phyloP scores from a whole-genome alignment of 2,888 invertebrate genomes.

The Sicus ferrugineus region DNA sequence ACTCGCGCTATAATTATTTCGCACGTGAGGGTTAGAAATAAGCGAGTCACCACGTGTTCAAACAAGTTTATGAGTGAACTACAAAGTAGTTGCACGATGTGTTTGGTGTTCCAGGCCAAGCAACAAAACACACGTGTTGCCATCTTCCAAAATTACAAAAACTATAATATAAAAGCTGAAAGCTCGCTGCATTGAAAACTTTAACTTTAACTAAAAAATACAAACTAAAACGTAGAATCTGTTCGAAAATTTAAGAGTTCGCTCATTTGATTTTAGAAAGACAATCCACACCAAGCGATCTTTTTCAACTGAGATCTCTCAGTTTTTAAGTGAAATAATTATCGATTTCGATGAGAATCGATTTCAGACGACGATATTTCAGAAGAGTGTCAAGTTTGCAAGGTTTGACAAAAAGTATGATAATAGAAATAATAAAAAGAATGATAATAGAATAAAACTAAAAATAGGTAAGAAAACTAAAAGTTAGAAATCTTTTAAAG shows the following conservation, averaged over 20 bases:
- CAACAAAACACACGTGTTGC: background rate
- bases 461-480: too few species aligned
- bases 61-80: conserved; percentile 25
- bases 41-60: conserved; percentile 27
- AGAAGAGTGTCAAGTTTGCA: too few species aligned
- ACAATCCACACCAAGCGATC: too few species aligned
- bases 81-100: background rate
- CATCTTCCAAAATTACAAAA: background rate
- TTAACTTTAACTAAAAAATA: background rate
- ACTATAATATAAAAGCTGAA: background rate
- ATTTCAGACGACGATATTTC: too few species aligned
- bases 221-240: background rate
- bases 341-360: too few species aligned
- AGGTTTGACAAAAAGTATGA: too few species aligned
- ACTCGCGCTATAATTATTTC: conserved; percentile 57
- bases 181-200: background rate
- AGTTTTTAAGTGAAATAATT: too few species aligned
- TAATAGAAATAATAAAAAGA: too few species aligned
- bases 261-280: too few species aligned
- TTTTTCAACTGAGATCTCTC: too few species aligned
- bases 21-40: conserved; percentile 48
- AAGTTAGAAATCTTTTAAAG: too few species aligned
- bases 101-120: background rate
- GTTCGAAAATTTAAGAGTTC: background rate
- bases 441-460: too few species aligned